Base-by-base conservation (phyloP, 2,113 vertebrate genomes). In the Clinocottus analis region DNA sequence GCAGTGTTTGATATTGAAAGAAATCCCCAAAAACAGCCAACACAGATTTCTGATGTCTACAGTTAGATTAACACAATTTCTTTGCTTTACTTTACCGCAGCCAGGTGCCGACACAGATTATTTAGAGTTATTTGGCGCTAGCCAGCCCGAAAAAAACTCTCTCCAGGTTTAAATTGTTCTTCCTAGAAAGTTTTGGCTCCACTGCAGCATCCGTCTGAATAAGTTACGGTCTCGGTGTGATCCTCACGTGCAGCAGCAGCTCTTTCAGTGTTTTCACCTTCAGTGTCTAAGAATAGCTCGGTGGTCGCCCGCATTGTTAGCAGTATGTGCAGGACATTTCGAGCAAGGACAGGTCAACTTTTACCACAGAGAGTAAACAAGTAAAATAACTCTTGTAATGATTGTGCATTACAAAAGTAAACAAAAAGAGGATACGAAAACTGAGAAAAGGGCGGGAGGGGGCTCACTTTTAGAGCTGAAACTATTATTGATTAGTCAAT, bases 281-380 rank as follows among this genome's bases (percentile, higher is more conserved):
- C 74, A 43, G 43, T 0, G 71, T 58, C 72, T 77, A 62, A 67
- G 56, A 83, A 86, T 72, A 86, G 67, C 67, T 45, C n/a, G 1
- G 69, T 4, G 27, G 49, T 33, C 2, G 58, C 6, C 12, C 39
- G 70, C 69, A 21, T 51, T 58, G 67, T 47, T 61, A 17, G 31
- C 79, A 61, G 67, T 33, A 29, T 61, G 59, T 16, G n/a, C 60
- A 19, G 62, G 41, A 41, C 23, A 21, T 14, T 5, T 59, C 19
- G 1, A 8, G 9, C 68, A 41, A 71, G 41, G 72, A 60, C 53
- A 27, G n/a, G 14, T 43, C 12, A 5, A 14, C 19, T 3, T 55
- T 10, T 19, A 43, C 33, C 5, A 43, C n/a, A 39, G 19, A 59
- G 69, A 9, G 43, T 19, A 51, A n/a, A 25, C 17, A 41, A 63